phyloP scores from a whole-genome alignment of 30 jellyfish, hydroid and myxozoan genomes.

The Aurelia aurita region DNA sequence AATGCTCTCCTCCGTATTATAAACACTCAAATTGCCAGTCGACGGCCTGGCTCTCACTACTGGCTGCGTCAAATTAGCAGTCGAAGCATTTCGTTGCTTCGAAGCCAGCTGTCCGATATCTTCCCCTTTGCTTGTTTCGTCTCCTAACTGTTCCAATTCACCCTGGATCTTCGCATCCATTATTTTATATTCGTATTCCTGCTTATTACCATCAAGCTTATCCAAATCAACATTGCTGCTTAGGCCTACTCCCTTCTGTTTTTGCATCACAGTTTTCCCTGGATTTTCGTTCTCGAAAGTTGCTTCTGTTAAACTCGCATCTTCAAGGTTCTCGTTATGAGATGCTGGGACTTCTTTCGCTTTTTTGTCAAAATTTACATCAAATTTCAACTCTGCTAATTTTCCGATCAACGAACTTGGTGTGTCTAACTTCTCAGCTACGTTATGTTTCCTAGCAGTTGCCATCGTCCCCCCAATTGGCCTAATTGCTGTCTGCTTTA shows the following conservation, averaged over 20 bases:
- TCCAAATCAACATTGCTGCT: conserved; percentile 45
- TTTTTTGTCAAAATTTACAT: not conserved
- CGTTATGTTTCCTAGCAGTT: not conserved
- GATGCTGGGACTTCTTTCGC: conserved; percentile 34
- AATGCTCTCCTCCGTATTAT: conserved; percentile 60
- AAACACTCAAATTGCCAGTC: not conserved
- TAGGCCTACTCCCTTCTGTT: conserved; percentile 32
- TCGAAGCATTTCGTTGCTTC: not conserved
- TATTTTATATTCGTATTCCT: conserved; percentile 12
- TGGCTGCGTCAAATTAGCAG: conserved; percentile 18
- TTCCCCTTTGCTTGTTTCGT: conserved; percentile 17
- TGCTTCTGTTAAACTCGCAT: conserved; percentile 3
- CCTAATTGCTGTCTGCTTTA: conserved; percentile 12
- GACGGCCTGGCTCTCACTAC: not conserved
- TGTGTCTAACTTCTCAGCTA: conserved; percentile 39
- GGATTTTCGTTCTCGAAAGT: conserved; percentile 46
- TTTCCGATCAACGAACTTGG: conserved; percentile 38
- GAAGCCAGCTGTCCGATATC: conserved; percentile 17
- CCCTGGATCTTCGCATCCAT: conserved; percentile 57
- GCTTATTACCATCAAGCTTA: conserved; percentile 42
- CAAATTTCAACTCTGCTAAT: conserved; percentile 42
- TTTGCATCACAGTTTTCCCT: conserved; percentile 55
- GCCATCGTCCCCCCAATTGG: not conserved
- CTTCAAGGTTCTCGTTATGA: conserved; percentile 21
- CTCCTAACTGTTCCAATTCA: conserved; percentile 29